Percentiles rank a stretch among this genome's conserved stretches.
phyloP scores from a whole-genome alignment of 2,113 vertebrate species.

The Platysternon megacephalum region DNA sequence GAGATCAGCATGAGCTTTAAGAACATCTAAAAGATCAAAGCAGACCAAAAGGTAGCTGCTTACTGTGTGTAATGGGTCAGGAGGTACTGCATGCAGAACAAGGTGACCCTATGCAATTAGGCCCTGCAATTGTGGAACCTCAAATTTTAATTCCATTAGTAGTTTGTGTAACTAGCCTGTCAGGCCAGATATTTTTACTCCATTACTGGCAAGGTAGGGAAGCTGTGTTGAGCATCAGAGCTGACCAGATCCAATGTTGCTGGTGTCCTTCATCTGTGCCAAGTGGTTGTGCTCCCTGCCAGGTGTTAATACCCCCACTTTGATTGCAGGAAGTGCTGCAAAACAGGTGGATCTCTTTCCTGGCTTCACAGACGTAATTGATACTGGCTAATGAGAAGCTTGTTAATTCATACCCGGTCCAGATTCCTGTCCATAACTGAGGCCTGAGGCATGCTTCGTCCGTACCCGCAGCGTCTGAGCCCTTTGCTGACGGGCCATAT shows the following conservation, averaged over 20 bases:
- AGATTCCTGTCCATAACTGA: constrained; percentile 94
- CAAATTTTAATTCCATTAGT: background rate
- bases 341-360: background rate
- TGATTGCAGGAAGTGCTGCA: background rate
- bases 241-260: background rate
- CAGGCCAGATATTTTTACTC: background rate
- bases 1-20: background rate
- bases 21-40: constrained; percentile 47
- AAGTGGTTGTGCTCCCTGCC: background rate
- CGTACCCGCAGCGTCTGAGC: constrained; percentile 91
- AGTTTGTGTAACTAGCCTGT: background rate
- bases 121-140: background rate
- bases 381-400: background rate
- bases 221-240: background rate
- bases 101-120: background rate
- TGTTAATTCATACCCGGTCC: constrained; percentile 83
- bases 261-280: background rate
- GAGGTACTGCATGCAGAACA: background rate
- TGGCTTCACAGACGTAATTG: background rate
- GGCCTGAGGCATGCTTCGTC: constrained; percentile 92
- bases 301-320: background rate
- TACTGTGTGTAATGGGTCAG: background rate
- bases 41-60: constrained; percentile 21
- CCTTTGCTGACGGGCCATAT: constrained; percentile 95
- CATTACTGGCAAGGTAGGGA: background rate